Evolutionary conservation across 2,888 invertebrate genomes (phyloP), one percentile per base, ranked within the genome.

Genomic region (Steromphala cineraria): DNA sequence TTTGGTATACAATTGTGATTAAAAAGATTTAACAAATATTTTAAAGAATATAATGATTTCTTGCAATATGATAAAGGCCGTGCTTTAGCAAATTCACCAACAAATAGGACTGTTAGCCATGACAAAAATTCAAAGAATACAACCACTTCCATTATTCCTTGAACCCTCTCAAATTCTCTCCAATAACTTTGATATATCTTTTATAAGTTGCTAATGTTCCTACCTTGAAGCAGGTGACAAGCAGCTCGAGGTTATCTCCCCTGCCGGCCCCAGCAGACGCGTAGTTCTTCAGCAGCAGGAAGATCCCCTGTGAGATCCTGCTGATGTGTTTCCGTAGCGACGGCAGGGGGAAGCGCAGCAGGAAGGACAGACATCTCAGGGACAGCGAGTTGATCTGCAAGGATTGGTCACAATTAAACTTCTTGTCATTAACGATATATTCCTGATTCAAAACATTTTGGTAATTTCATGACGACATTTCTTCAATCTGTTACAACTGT

Each of bases 201-300:
- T 4, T 7, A 1, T 8, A 17, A 19, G 24, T 13, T 28, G 4
- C 3, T 13, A 0, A 74, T 31, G 46, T 15, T 53, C 92, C 93
- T 93, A 96, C 96, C 95, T 98, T 99, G 92, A 98, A 99, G 77
- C 97, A 96, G 87, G 96, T 96, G 85, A 96, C 95, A 10, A 98
- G 96, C 86, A 98, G 94, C 92, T 98, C 96, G 89, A 96, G 96
- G 92, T 98, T 98, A 86, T 98, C 97, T 90, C 98, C 97, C 94
- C 97, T 96, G 84, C 96, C 96, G 78, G 96, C 95, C 46, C 97
- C 98, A 83, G 96, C 96, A 0, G 96, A 96, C 0, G 97, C 97
- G 91, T 97, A 98, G 93, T 98, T 98, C 88, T 97, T 97, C 4
- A 99, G 93, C 82, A 98, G 96, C n/a, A 95, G 94, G 92, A 99